Evolutionary conservation across 2,797 vertebrate genomes (phyloP).

Genomic region (Delichon dasypus): DNA sequence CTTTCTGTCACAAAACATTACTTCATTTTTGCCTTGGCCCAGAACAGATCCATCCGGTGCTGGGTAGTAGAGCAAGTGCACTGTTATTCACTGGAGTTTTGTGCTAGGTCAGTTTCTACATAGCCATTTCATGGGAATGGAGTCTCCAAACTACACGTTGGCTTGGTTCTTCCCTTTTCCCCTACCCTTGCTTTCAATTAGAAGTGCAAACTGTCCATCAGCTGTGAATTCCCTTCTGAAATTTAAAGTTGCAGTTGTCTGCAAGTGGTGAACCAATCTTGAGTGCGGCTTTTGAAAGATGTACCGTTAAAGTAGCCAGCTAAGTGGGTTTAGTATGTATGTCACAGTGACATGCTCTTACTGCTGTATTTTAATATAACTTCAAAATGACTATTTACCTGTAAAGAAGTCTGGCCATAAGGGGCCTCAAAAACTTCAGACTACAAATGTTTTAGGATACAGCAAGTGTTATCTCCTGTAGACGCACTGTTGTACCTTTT

Average conservation of each 20-base stretch:
- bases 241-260: not conserved
- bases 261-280: not conserved
- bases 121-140: not conserved
- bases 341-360: not conserved
- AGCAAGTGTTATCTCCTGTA: not conserved
- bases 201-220: not conserved
- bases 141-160: not conserved
- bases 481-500: not conserved
- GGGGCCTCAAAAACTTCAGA: not conserved
- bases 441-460: not conserved
- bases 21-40: not conserved
- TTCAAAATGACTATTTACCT: not conserved
- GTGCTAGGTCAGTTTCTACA: not conserved
- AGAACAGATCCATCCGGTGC: not conserved
- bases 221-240: not conserved
- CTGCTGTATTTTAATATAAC: not conserved
- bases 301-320: not conserved
- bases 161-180: not conserved
- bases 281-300: not conserved
- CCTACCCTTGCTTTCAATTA: not conserved
- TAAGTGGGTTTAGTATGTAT: not conserved
- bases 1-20: not conserved
- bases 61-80: not conserved
- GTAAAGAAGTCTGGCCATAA: not conserved
- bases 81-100: not conserved